Percentiles rank a stretch among this genome's conserved stretches.
Evolutionary conservation across 2,888 invertebrate genomes (phyloP).

Genomic region (Acanthacorydalis orientalis): DNA sequence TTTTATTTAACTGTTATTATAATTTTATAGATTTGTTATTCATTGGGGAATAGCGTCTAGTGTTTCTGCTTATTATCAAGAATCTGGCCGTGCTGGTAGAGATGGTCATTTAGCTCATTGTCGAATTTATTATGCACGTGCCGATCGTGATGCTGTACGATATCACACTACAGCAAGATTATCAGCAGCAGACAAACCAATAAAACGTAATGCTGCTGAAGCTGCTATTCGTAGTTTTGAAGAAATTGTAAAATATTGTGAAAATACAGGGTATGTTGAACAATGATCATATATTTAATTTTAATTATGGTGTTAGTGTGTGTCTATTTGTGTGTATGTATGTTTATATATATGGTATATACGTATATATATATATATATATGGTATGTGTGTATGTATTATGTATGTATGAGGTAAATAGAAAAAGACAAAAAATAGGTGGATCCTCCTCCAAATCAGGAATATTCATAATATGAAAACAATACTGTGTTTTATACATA

Average conservation of each 20-base stretch:
- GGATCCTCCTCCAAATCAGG: too few species aligned
- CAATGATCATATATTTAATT: background rate
- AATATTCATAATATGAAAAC: too few species aligned
- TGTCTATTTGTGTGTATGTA: too few species aligned
- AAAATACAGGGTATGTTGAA: slow-evolving; percentile 46
- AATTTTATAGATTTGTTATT: slow-evolving; percentile 59
- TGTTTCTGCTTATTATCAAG: slow-evolving; percentile 91
- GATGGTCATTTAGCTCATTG: slow-evolving; percentile 83
- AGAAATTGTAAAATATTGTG: slow-evolving; percentile 72
- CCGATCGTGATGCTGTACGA: slow-evolving; percentile 65
- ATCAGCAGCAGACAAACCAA: slow-evolving; percentile 34
- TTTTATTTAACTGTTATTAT: too few species aligned
- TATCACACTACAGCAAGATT: slow-evolving; percentile 61
- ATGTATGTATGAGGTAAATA: too few species aligned
- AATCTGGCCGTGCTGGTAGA: slow-evolving; percentile 90
- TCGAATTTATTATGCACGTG: slow-evolving; percentile 75
- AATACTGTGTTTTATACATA: too few species aligned
- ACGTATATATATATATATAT: too few species aligned
- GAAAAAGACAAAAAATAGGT: too few species aligned
- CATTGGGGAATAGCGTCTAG: slow-evolving; percentile 96
- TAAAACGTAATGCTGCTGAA: slow-evolving; percentile 38
- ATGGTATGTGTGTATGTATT: too few species aligned
- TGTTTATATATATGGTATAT: too few species aligned
- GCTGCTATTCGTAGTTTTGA: slow-evolving; percentile 62
- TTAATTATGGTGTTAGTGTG: background rate